A percentile compares a stretch with the other conserved stretches of the same genome.
These are phyloP conservation scores for Percopsis omiscomaycus DNA, from an alignment of 2,797 vertebrate species.

Conservation along the genomic window DNA sequence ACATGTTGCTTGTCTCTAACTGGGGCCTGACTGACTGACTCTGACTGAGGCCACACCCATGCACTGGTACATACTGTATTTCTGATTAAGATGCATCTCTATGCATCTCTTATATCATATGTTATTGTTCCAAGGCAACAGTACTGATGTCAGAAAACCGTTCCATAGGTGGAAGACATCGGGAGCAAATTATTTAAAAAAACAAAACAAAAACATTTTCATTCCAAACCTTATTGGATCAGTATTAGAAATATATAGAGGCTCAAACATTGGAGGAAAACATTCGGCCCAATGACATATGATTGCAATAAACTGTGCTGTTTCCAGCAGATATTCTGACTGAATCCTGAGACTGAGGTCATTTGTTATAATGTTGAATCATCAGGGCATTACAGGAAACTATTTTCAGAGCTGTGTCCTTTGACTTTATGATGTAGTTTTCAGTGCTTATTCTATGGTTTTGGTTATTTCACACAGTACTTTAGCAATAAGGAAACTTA, in stretches of 20 bases:
- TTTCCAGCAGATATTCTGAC: conserved; percentile 18
- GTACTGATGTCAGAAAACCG: no score
- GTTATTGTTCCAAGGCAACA: neutral
- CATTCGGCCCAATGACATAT: conserved; percentile 16
- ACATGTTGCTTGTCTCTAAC: neutral
- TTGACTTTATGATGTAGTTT: conserved; percentile 43
- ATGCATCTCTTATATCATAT: conserved; percentile 3
- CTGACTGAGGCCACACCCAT: neutral
- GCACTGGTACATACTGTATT: conserved; percentile 8
- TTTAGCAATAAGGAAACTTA: conserved; percentile 45
- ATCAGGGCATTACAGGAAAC: conserved; percentile 49
- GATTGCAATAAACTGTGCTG: conserved; percentile 19
- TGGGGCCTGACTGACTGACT: neutral
- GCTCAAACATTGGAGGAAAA: conserved; percentile 16
- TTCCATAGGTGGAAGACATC: no score
- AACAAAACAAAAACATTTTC: no score
- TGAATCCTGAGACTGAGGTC: conserved; percentile 37
- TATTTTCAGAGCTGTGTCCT: conserved; percentile 40
- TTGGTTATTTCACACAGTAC: conserved; percentile 44
- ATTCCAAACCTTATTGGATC: conserved; percentile 1
- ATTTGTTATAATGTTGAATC: conserved; percentile 31
- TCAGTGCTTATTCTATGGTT: conserved; percentile 63
- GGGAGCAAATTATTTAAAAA: no score
- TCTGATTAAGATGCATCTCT: conserved; percentile 18
- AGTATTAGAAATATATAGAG: conserved; percentile 1